Evolutionary conservation across 1,140 invertebrate genomes (phyloP).

Genomic region (Cheumatopsyche charites): DNA sequence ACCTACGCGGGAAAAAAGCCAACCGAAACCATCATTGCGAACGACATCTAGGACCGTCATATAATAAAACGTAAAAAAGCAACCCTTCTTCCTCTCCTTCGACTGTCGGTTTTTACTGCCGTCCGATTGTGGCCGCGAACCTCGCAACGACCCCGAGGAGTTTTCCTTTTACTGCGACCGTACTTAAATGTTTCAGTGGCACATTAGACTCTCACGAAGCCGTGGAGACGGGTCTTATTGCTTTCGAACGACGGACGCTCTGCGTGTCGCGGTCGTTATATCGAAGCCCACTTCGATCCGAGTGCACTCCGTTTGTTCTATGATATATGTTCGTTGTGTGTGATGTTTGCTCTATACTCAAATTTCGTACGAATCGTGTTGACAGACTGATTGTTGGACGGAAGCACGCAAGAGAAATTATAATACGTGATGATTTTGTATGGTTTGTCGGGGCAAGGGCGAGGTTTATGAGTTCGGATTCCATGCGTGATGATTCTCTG

Average conservation of each 20-base stretch:
- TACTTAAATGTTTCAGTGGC: conserved; percentile 18
- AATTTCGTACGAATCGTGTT: no score
- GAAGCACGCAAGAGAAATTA: no score
- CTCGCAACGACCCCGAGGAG: background rate
- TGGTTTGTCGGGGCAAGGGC: no score
- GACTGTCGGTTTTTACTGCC: conserved; percentile 19
- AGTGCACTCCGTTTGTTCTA: no score
- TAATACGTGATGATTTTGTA: no score
- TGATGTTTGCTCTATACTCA: no score
- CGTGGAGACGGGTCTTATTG: conserved; percentile 10
- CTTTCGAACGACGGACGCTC: conserved; percentile 3
- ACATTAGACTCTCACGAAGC: background rate
- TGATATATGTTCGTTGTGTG: no score
- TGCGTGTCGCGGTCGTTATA: conserved; percentile 4
- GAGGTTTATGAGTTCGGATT: no score
- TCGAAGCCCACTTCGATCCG: background rate
- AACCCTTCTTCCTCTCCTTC: background rate
- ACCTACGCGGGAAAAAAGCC: no score
- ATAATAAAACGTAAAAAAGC: conserved; percentile 22
- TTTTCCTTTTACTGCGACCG: background rate
- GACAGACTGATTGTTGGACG: no score
- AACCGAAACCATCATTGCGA: background rate
- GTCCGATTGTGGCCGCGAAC: background rate
- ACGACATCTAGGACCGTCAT: background rate
- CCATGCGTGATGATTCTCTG: no score